phyloP scores from a whole-genome alignment of 2,113 vertebrate genomes.

The Amia ocellicauda region DNA sequence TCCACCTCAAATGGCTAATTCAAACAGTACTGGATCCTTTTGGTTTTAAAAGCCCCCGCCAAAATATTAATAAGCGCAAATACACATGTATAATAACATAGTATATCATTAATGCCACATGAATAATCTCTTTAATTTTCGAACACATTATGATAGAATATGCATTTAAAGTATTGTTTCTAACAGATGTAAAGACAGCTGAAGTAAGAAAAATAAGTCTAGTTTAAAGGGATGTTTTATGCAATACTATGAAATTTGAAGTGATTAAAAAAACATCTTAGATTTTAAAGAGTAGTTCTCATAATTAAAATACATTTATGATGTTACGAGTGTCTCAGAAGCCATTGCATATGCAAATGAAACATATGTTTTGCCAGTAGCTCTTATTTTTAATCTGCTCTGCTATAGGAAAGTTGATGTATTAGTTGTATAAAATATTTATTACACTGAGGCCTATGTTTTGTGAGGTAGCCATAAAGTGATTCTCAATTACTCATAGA shows the following conservation, averaged over 20 bases:
- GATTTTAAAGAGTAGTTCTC: conserved; percentile 8
- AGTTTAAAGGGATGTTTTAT: background rate
- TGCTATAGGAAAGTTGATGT: conserved; percentile 41
- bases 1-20: no score
- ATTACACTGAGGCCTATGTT: conserved; percentile 43
- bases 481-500: conserved; percentile 48
- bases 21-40: no score
- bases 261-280: conserved; percentile 10
- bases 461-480: conserved; percentile 36
- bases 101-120: no score
- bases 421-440: conserved; percentile 55
- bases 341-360: conserved; percentile 49
- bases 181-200: no score
- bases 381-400: conserved; percentile 39
- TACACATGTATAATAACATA: no score
- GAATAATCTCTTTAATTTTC: no score
- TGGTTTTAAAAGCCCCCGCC: no score
- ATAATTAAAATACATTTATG: conserved; percentile 40
- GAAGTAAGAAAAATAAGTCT: no score
- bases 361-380: conserved; percentile 55
- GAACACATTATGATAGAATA: no score
- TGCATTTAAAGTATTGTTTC: no score
- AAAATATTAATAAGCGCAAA: no score
- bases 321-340: conserved; percentile 38
- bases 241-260: background rate